Base-by-base conservation (phyloP, 92 coral and sea anemone genomes). In the Siderastrea siderea region DNA sequence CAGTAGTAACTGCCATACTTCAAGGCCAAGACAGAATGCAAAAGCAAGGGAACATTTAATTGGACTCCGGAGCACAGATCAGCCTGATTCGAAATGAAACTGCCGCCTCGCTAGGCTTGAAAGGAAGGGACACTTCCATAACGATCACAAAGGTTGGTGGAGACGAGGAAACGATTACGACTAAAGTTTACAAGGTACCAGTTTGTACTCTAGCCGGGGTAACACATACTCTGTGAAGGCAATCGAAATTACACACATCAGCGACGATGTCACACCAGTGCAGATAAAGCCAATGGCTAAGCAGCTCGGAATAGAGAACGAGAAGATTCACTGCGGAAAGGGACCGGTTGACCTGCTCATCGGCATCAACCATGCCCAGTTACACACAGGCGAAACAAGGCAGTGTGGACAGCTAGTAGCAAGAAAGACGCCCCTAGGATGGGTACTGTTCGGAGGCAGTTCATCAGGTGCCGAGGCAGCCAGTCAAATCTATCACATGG, bases 101-200 rank as follows among this genome's bases (percentile, higher is more conserved):
- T 8, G 95, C 91, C 13, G 38, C 38, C 38, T 26, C 38, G 0
- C 38, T 26, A 9, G 67, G 78, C 9, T 77, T 90, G 26, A 83
- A 73, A 69, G 94, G 92, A 3, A 77, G 74, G 50, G 78, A 78
- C 11, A 68, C 75, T 4, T 14, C 88, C 3, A 79, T 93, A 14
- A 90, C 84, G 4, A 82, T 93, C 3, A 85, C 88, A 10, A 93
- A 93, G 87, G 92, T 93, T 49, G 94, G 94, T 4, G 96, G 94
- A 43, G 96, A 93, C 5, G 91, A 85, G 54, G 90, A 92, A 74
- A 75, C 57, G 74, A 63, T 88, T 76, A 80, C 48, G 59, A 91
- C 94, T 17, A 86, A 74, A 65, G 70, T 89, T 17, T 92, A 84
- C 71, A 52, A 73, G 26, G 77, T 89, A 26, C 83, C 82, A 12